Evolutionary conservation across 2,797 vertebrate genomes (phyloP), one percentile per base, ranked within the genome.

Genomic region (Gymnoscopelus microlampas): DNA sequence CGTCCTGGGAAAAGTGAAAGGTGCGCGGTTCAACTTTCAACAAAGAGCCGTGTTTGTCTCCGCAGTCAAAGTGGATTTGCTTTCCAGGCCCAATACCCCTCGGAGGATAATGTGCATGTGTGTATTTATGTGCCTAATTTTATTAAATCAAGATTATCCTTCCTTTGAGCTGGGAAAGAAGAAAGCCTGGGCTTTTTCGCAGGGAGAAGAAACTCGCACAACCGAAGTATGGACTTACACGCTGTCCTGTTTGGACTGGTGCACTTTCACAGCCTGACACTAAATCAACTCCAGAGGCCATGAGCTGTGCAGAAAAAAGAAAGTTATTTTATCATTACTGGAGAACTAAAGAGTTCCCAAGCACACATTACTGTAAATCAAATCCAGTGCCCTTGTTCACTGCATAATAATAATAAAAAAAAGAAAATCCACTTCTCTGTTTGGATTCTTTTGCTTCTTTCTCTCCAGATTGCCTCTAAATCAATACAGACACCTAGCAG

Each of bases 221-320:
- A 63, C 58, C 54, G 49, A 63, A 62, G 67, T 85, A 84, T 76
- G 72, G 85, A 85, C 66, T 70, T 79, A 84, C 69, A 80, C 48
- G 56, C 65, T 54, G 19, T 3, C 73, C 70, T 79, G 73, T 87
- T 82, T 85, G 72, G 75, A 73, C 63, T 80, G 63, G 73, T 78
- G 75, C 73, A 84, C 81, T 74, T 86, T 84, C 78, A 83, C 84
- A 76, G 72, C 71, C 66, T 61, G 15, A 61, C 75, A 79, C 81
- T 89, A 90, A 92, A 92, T 91, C 86, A 89, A 85, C 79, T 85
- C 67, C 73, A 88, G 80, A 83, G 82, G 81, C 78, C 64, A 59
- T 63, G 66, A 84, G 78, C 60, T 70, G 51, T 53, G 63, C 67
- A 56, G 51, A 78, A 84, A 87, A 70, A 85, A 80, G 14, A 76